Evolutionary conservation across 1,140 invertebrate genomes (phyloP).

Genomic region (Archivesica marissinica): DNA sequence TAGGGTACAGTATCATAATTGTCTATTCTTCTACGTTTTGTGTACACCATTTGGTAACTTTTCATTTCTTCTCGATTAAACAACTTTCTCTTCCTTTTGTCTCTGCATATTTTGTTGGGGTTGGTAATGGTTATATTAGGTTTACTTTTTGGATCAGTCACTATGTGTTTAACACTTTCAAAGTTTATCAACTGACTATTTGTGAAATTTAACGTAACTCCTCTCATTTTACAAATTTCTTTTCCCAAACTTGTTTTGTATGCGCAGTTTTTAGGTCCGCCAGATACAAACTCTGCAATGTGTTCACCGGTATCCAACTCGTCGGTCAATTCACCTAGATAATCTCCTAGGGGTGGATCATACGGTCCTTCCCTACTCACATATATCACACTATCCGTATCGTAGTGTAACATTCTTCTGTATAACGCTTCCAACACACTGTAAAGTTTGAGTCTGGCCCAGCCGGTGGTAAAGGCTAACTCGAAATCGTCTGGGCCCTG

Average conservation of each 20-base stretch:
- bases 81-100: constrained; percentile 30
- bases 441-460: constrained; percentile 83
- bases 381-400: constrained; percentile 83
- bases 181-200: constrained; percentile 59
- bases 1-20: constrained; percentile 58
- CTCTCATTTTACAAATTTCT: constrained; percentile 61
- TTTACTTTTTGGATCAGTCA: background rate
- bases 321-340: constrained; percentile 61
- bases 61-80: constrained; percentile 49
- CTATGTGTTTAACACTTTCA: constrained; percentile 8
- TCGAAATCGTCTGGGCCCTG: no score
- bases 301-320: constrained; percentile 54
- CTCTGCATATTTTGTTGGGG: constrained; percentile 50
- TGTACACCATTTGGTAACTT: constrained; percentile 59
- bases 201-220: constrained; percentile 61
- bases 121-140: constrained; percentile 39
- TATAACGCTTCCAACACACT: constrained; percentile 77
- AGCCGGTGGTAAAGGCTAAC: constrained; percentile 83
- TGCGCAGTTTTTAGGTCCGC: constrained; percentile 66
- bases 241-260: constrained; percentile 55
- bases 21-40: constrained; percentile 49
- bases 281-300: constrained; percentile 62
- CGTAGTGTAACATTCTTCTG: constrained; percentile 79
- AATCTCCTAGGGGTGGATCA: constrained; percentile 52
- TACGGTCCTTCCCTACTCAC: constrained; percentile 24